Percentiles rank a stretch among this genome's conserved stretches.
These are phyloP conservation scores for Erythrolamprus reginae DNA, from an alignment of 2,113 vertebrate species.

Conservation along the genomic window DNA sequence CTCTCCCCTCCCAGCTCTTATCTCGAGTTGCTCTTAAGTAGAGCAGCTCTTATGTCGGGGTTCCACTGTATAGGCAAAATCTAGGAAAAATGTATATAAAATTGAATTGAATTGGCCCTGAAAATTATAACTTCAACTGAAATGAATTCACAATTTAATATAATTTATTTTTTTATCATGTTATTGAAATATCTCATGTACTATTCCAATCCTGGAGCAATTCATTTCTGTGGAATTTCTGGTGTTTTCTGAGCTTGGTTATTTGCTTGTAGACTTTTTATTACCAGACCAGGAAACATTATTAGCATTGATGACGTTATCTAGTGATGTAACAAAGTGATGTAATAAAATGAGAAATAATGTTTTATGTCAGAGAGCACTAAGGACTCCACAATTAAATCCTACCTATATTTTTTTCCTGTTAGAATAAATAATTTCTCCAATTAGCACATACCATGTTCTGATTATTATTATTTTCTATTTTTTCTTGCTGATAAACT, in stretches of 20 bases:
- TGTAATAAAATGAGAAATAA: neutral
- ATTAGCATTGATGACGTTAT: neutral
- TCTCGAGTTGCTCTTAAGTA: no score
- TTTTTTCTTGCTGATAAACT: neutral
- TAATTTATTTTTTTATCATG: neutral
- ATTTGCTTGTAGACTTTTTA: neutral
- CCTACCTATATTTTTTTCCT: neutral
- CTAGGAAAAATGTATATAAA: neutral
- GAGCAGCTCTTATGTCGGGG: no score
- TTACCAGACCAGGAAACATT: neutral
- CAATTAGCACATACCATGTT: neutral
- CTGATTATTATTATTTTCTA: neutral
- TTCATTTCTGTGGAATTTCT: neutral
- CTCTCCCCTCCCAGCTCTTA: no score
- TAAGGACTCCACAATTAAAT: neutral
- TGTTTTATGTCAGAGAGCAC: neutral
- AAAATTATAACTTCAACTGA: neutral
- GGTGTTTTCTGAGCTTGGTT: neutral
- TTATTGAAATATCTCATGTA: neutral
- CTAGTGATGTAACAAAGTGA: neutral
- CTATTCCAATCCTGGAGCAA: neutral
- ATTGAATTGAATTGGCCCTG: neutral
- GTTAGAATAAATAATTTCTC: neutral
- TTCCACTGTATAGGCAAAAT: neutral
- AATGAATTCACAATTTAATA: neutral